A percentile compares a stretch with the other conserved stretches of the same genome.
These are phyloP conservation scores for Acipenser oxyrinchus DNA, from an alignment of 2,797 vertebrate genomes.

Conservation along the genomic window DNA sequence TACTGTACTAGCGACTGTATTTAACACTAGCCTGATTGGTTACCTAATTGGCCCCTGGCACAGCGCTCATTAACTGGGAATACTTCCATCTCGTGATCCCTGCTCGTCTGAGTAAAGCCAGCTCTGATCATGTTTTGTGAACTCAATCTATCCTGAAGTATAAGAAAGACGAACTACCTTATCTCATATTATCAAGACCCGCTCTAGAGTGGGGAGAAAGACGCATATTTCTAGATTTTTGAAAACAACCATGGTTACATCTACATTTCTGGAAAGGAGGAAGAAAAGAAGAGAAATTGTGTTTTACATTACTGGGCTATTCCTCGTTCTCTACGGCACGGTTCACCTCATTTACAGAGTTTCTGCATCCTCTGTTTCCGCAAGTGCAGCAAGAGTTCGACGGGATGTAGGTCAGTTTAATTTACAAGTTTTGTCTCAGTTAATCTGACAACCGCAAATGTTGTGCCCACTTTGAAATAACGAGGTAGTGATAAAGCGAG, in stretches of 20 bases:
- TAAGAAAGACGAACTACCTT: no score
- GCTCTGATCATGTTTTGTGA: no score
- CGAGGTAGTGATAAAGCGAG: no score
- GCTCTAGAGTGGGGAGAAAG: no score
- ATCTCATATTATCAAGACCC: no score
- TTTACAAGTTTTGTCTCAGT: neutral
- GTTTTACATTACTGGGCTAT: conserved; percentile 52
- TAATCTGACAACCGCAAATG: no score
- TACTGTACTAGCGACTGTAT: no score
- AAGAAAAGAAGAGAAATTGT: conserved; percentile 48
- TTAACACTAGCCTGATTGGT: neutral
- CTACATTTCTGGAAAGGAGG: conserved; percentile 33
- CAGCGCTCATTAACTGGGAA: conserved; percentile 34
- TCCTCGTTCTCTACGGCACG: conserved; percentile 50
- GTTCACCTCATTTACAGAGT: conserved; percentile 48
- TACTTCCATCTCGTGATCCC: conserved; percentile 51
- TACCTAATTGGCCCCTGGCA: conserved; percentile 18
- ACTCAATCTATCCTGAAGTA: no score
- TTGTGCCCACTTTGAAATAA: no score
- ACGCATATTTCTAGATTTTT: conserved; percentile 9
- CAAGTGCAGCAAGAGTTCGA: conserved; percentile 36
- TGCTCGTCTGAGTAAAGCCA: conserved; percentile 16
- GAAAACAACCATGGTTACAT: conserved; percentile 30
- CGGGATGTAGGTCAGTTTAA: conserved; percentile 55
- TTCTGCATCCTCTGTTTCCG: conserved; percentile 26